Evolutionary conservation across 2,113 vertebrate genomes (phyloP).

Genomic region (Aythya baeri): DNA sequence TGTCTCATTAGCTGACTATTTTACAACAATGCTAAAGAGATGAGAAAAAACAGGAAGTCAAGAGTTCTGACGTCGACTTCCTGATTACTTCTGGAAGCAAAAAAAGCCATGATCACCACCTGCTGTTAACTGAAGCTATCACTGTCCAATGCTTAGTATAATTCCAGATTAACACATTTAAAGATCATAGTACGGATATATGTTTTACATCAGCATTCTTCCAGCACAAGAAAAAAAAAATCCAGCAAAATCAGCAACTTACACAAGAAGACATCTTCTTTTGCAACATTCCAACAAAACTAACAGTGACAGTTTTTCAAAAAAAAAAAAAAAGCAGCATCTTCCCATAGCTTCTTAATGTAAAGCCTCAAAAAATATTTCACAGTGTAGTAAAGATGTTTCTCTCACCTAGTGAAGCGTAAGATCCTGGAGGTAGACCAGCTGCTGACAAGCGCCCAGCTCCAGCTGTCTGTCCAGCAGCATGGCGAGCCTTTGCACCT

Average conservation of each 20-base stretch:
- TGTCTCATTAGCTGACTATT: not conserved
- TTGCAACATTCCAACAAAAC: not conserved
- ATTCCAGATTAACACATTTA: not conserved
- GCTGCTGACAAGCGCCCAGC: constrained; percentile 80
- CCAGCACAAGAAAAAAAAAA: not conserved
- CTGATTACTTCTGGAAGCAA: not conserved
- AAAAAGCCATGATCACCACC: not conserved
- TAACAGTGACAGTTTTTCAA: fast-evolving
- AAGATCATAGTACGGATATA: not conserved
- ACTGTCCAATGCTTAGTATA: not conserved
- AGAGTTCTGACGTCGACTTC: not conserved
- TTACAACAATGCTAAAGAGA: not conserved
- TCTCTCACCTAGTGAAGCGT: constrained; percentile 89
- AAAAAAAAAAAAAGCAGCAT: fast-evolving
- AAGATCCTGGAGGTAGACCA: constrained; percentile 86
- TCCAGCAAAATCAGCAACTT: fast-evolving
- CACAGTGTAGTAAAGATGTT: not conserved
- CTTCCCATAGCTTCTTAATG: not conserved
- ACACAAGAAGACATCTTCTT: not conserved
- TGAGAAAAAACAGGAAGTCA: not conserved
- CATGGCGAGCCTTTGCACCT: constrained; percentile 88
- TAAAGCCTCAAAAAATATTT: fast-evolving
- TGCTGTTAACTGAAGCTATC: not conserved
- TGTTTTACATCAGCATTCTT: not conserved
- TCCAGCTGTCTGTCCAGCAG: constrained; percentile 77